phyloP scores from a whole-genome alignment of 37 sponge, comb jelly and placozoan genomes.

The Halichondria panicea region DNA sequence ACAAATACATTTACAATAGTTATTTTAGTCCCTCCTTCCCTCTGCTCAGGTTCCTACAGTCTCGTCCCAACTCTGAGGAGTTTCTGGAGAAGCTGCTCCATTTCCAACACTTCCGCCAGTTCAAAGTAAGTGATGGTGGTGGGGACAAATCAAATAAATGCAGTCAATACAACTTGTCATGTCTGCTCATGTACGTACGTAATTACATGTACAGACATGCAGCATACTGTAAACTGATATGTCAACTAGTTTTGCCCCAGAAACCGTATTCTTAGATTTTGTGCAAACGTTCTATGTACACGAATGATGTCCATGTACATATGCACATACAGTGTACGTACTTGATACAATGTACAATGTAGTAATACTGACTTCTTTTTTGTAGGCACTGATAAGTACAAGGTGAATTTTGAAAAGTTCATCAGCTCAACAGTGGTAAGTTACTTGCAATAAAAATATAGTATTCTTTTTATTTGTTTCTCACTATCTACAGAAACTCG shows the following conservation, averaged over 20 bases:
- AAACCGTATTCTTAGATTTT: too few species aligned
- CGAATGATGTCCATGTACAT: neutral
- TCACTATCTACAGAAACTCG: too few species aligned
- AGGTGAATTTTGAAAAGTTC: conserved; percentile 27
- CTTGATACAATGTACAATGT: too few species aligned
- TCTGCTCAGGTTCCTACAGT: conserved; percentile 58
- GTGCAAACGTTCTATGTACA: neutral
- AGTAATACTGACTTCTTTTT: too few species aligned
- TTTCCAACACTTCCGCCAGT: conserved; percentile 93
- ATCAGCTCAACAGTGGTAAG: conserved; percentile 25
- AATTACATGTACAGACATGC: too few species aligned
- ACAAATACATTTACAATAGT: too few species aligned
- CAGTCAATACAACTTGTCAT: conserved; percentile 13
- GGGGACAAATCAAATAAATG: conserved; percentile 27
- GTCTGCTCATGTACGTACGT: neutral
- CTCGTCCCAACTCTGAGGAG: conserved; percentile 56
- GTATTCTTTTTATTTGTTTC: neutral
- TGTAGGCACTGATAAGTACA: neutral
- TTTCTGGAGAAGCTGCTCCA: conserved; percentile 71
- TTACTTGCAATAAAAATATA: neutral
- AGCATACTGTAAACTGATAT: too few species aligned
- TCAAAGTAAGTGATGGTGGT: conserved; percentile 46
- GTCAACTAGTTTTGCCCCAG: too few species aligned
- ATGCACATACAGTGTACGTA: neutral
- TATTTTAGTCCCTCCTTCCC: neutral